These are phyloP conservation scores for Enteromius viviparus DNA, from an alignment of 2,797 vertebrate genomes.

Conservation along the genomic window DNA sequence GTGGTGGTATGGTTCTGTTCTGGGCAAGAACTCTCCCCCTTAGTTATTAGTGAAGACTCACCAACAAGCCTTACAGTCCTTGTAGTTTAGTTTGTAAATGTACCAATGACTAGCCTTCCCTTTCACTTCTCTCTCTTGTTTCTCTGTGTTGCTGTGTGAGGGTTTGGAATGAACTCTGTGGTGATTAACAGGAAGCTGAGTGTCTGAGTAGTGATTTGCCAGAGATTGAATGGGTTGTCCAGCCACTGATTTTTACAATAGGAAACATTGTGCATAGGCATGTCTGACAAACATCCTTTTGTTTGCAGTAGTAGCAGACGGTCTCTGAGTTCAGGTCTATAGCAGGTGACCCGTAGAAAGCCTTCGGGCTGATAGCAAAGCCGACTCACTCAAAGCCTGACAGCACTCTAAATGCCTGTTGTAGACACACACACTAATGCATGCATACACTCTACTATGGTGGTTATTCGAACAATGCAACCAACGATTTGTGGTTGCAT, in stretches of 20 bases:
- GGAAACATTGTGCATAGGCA: constrained; percentile 41
- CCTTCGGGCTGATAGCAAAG: not conserved
- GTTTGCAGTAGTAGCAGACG: constrained; percentile 11
- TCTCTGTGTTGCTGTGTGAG: not conserved
- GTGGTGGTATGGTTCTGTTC: no score
- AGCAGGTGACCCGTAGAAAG: constrained; percentile 27
- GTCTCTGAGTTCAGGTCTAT: constrained; percentile 37
- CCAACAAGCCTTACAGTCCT: not conserved
- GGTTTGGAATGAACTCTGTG: constrained; percentile 54
- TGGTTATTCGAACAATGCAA: constrained; percentile 72
- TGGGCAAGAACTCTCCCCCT: no score
- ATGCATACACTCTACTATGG: constrained; percentile 55
- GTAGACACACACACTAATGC: constrained; percentile 8
- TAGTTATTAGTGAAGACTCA: no score
- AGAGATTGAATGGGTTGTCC: constrained; percentile 34
- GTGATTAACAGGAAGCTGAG: constrained; percentile 58
- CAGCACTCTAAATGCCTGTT: constrained; percentile 20
- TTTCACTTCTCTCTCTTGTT: not conserved
- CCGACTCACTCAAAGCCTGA: not conserved
- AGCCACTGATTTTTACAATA: constrained; percentile 29
- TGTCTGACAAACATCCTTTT: constrained; percentile 49
- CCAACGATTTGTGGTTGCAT: constrained; percentile 74
- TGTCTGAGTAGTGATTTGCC: constrained; percentile 53
- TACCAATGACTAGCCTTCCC: not conserved
- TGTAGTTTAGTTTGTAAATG: not conserved